Percentiles rank a stretch among this genome's conserved stretches.
Evolutionary conservation across 2,888 invertebrate species (phyloP).

Genomic region (Alentia gelatinosa): DNA sequence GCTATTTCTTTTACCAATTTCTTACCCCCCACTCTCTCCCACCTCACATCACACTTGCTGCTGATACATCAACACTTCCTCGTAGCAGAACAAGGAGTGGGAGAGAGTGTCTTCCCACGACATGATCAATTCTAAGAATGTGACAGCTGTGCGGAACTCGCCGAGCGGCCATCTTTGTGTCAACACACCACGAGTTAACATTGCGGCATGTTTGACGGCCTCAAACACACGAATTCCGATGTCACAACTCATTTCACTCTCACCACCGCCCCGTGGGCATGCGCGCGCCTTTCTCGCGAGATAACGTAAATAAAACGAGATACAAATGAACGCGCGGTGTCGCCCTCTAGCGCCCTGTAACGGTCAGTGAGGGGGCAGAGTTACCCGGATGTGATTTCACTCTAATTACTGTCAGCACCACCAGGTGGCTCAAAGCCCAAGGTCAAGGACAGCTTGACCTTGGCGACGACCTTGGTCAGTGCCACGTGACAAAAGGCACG

Average conservation of each 20-base stretch:
- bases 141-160: background rate
- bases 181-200: background rate
- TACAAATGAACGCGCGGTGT: background rate
- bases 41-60: no score
- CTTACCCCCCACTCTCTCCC: no score
- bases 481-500: constrained; percentile 20
- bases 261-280: background rate
- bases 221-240: background rate
- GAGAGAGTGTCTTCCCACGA: background rate
- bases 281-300: background rate
- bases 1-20: no score
- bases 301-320: background rate
- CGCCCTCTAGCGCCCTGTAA: background rate
- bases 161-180: background rate
- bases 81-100: background rate
- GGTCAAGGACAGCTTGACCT: constrained; percentile 34
- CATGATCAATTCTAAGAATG: background rate
- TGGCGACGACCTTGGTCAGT: background rate
- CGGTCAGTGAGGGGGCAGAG: background rate
- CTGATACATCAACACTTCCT: no score
- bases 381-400: background rate
- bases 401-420: background rate
- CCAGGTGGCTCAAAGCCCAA: background rate
- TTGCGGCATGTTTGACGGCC: background rate
- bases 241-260: background rate